Base-by-base conservation (phyloP, 2,113 vertebrate species). In the Haemorhous mexicanus region DNA sequence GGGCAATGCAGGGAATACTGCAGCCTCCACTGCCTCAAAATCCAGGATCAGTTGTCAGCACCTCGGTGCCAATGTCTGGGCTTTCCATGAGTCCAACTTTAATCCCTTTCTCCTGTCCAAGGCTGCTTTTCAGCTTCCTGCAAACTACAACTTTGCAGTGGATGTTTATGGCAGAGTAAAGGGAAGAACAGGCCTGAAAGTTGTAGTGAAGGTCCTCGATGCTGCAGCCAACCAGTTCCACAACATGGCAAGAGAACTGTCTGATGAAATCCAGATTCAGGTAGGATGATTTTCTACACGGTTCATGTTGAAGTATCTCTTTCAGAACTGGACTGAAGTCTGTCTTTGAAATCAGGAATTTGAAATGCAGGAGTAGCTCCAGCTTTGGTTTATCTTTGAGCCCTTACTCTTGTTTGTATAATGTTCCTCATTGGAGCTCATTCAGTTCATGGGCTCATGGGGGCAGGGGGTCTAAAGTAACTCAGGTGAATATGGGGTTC, bases 231-330 rank as follows among this genome's bases (percentile, higher is more conserved):
- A 98, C 37, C 99, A 99, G 89, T 96, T 99, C 52, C 63, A 94
- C 24, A 98, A 97, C 53, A 95, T 98, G 39, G 94, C 97, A 24
- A 96, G 76, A 66, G 99, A 99, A 50, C 98, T 99, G 33, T 98
- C 97, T 0, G 99, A 99, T 81, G 99, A 99, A 97, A 98, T 99
- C 93, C 99, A 99, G 90, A 99, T 99, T 87, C 98, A 99, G 99
- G 99, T 99, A 97, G 32, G 27, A 49, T 43, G 11, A 18, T 56
- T n/a, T 78, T 83, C 55, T 59, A 47, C 18, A 28, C 1, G 7
- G 33, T 27, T 47, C 44, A 27, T 23, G 17, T 44, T 80, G 63
- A 73, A 52, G 13, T 80, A 32, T 7, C 22, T 79, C 0, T 35
- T 94, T 85, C 63, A 80, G 50, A 80, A 39, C 30, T 94, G 50